A percentile compares a stretch with the other conserved stretches of the same genome.
phyloP scores from a whole-genome alignment of 2,113 vertebrate species.

The Notarius lentiginosus region DNA sequence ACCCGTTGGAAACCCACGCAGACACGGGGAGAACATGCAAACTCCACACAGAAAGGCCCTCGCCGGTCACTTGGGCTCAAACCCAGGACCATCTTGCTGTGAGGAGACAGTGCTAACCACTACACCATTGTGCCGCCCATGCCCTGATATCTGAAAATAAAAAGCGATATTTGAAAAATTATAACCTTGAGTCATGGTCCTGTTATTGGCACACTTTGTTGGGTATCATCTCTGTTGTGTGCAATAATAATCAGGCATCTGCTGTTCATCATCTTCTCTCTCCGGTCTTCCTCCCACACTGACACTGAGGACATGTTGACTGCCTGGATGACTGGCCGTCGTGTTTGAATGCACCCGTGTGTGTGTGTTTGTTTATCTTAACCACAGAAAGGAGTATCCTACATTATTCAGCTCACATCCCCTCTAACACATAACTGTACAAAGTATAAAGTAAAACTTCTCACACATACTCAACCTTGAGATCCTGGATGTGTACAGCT shows the following conservation, averaged over 20 bases:
- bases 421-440: conserved; percentile 19
- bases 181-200: background rate
- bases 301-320: conserved; percentile 36
- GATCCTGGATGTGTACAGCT: conserved; percentile 46
- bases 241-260: conserved; percentile 33
- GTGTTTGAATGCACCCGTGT: conserved; percentile 22
- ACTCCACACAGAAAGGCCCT: no score
- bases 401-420: conserved; percentile 33
- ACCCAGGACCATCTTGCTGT: no score
- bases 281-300: conserved; percentile 20
- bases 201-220: background rate
- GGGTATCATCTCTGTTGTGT: background rate
- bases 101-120: no score
- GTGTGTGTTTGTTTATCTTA: conserved; percentile 34
- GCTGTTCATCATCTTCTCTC: conserved; percentile 34
- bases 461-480: conserved; percentile 44
- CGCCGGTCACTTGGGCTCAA: no score
- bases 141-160: background rate
- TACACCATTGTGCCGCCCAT: no score
- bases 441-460: conserved; percentile 41
- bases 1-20: no score
- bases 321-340: conserved; percentile 21
- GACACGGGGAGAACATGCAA: no score
- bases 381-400: conserved; percentile 13
- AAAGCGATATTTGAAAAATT: background rate